phyloP scores from a whole-genome alignment of 1,140 invertebrate genomes.

The Pseudobourletiella spinata region DNA sequence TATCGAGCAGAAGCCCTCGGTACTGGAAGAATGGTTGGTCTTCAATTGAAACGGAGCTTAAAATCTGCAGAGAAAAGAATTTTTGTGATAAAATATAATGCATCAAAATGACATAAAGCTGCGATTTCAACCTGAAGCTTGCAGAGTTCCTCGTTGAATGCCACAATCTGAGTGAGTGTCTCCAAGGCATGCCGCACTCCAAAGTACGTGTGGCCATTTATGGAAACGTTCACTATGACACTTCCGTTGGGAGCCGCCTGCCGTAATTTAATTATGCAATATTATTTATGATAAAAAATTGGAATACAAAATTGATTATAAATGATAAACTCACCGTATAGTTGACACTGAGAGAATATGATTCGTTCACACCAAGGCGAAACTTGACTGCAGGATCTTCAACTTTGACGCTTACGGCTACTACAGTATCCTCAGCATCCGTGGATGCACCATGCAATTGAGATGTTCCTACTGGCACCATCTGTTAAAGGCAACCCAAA shows the following conservation, averaged over 20 bases:
- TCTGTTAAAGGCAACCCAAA: no score
- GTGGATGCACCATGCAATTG: no score
- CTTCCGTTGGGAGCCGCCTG: background rate
- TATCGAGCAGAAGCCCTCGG: conserved; percentile 61
- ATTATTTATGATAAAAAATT: background rate
- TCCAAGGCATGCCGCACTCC: conserved; percentile 67
- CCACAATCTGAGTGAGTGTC: conserved; percentile 63
- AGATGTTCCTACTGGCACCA: no score
- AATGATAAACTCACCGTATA: background rate
- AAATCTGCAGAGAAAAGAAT: conserved; percentile 15
- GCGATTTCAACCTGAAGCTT: conserved; percentile 21
- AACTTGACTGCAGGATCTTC: no score
- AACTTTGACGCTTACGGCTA: no score
- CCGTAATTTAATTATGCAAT: background rate
- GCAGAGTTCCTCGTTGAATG: conserved; percentile 31
- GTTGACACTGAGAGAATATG: no score
- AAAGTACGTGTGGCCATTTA: conserved; percentile 57
- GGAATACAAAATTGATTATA: background rate
- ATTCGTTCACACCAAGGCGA: no score
- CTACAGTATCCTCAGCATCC: no score
- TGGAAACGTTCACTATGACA: conserved; percentile 33
- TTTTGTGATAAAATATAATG: background rate
- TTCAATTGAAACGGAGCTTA: conserved; percentile 17
- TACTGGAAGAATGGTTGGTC: conserved; percentile 29
- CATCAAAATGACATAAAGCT: background rate